Evolutionary conservation across 2,113 vertebrate species (phyloP).

Genomic region (Cryptoleucopteryx plumbea): DNA sequence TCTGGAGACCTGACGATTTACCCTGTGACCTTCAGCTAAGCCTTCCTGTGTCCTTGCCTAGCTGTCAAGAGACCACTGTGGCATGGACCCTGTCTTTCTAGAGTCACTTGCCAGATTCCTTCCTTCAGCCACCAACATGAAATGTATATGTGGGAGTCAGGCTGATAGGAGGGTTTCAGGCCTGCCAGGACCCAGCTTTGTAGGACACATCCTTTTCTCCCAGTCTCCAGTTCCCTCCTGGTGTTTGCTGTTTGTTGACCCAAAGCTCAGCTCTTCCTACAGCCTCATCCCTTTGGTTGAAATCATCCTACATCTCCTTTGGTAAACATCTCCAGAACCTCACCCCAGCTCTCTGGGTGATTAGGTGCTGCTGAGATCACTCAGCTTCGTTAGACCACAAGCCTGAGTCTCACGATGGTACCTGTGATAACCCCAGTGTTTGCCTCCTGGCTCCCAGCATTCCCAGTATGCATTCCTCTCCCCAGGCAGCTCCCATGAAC

Average conservation of each 20-base stretch:
- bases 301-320: background rate
- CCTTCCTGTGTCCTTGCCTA: background rate
- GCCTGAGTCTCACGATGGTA: conserved; percentile 28
- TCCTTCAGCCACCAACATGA: background rate
- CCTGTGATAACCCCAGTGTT: conserved; percentile 16
- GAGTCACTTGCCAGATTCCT: background rate
- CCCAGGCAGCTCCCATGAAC: background rate
- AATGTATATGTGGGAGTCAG: background rate
- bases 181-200: background rate
- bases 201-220: background rate
- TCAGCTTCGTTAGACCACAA: conserved; percentile 23
- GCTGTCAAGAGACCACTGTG: background rate
- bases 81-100: background rate
- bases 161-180: background rate
- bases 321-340: background rate
- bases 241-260: background rate
- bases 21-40: background rate
- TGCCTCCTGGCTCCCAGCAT: background rate
- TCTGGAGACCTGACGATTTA: background rate
- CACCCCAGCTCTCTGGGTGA: background rate
- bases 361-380: conserved; percentile 6
- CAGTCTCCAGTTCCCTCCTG: background rate
- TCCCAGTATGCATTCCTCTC: background rate
- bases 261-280: background rate
- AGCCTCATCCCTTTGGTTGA: background rate